phyloP scores from a whole-genome alignment of 2,113 vertebrate genomes.

The Limanda limanda region DNA sequence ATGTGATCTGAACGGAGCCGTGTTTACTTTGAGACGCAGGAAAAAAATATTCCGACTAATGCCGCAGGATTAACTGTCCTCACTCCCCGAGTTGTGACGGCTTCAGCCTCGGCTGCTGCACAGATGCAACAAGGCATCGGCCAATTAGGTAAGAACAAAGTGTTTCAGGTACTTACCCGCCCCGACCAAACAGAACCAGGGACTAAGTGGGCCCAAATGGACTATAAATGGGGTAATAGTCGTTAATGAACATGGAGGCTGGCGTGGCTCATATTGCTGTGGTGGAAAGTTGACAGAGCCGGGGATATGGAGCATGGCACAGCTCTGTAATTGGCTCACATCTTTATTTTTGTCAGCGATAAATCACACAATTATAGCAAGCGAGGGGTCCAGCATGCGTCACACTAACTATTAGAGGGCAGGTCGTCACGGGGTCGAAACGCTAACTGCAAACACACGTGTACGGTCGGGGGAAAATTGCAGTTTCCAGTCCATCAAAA shows the following conservation, averaged over 20 bases:
- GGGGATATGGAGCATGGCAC: slow-evolving; percentile 55
- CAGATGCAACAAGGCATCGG: slow-evolving; percentile 28
- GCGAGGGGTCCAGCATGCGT: slow-evolving; percentile 12
- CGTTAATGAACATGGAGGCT: slow-evolving; percentile 55
- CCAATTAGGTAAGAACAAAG: slow-evolving; percentile 50
- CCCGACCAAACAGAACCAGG: slow-evolving; percentile 42
- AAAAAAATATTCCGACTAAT: neutral
- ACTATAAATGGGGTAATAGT: slow-evolving; percentile 50
- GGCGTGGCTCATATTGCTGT: slow-evolving; percentile 50
- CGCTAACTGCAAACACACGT: neutral
- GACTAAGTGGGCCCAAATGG: slow-evolving; percentile 56
- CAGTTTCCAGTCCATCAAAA: slow-evolving; percentile 28
- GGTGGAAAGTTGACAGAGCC: slow-evolving; percentile 44
- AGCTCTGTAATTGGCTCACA: slow-evolving; percentile 54
- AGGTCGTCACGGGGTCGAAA: neutral
- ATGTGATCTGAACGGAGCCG: neutral
- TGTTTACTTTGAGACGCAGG: neutral
- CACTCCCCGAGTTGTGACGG: neutral
- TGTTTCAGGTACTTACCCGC: slow-evolving; percentile 44
- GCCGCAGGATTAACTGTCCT: neutral
- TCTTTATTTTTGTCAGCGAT: slow-evolving; percentile 30
- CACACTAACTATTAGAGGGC: slow-evolving; percentile 7
- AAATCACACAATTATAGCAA: slow-evolving; percentile 57
- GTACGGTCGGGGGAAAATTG: slow-evolving; percentile 17
- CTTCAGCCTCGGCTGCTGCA: neutral